Evolutionary conservation across 2,113 vertebrate species (phyloP), one percentile per base, ranked within the genome.

Genomic region (Urocynchramus pylzowi): DNA sequence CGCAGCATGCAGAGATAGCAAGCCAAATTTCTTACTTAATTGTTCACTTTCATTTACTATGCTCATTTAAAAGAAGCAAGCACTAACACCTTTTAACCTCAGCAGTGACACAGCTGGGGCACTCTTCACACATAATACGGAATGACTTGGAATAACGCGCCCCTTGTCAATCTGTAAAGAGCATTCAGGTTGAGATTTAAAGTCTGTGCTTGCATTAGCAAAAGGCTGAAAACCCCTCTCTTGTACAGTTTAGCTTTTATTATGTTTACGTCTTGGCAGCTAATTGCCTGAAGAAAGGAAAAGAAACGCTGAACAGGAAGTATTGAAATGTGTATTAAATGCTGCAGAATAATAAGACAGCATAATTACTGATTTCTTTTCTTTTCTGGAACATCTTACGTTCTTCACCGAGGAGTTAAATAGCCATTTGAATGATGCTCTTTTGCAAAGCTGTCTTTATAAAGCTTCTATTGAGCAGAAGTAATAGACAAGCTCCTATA

Each of bases 1-100:
- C 97, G 28, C 98, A 98, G 98, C 97, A 77, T 94, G 98, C 70
- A n/a, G 67, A 93, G 80, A 97, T 23, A 93, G 80, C 33, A 96
- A 96, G 97, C 98, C 98, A 97, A 97, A 97, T 97, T 97, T 97
- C 89, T 92, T 94, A 76, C 91, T 87, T 65, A 98, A 97, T 96
- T 97, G 96, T 97, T 98, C 98, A 95, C 96, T 98, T 97, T 88
- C 96, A 97, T 96, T 97, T 95, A 71, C 96, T 89, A 50, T 73
- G 92, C 95, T 98, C 94, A 90, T 97, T 98, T 97, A 97, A 96
- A 97, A 98, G 93, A 94, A 67, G 59, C 82, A 81, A 94, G 79
- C 56, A 59, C 95, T 86, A 96, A 95, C 93, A 97, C 97, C 96
- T 98, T 98, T 97, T 97, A 97, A 97, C 97, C 96, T 97, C 64